Conservation (phyloP, 2,797 vertebrate genomes). For the Semaprochilodus insignis region DNA sequence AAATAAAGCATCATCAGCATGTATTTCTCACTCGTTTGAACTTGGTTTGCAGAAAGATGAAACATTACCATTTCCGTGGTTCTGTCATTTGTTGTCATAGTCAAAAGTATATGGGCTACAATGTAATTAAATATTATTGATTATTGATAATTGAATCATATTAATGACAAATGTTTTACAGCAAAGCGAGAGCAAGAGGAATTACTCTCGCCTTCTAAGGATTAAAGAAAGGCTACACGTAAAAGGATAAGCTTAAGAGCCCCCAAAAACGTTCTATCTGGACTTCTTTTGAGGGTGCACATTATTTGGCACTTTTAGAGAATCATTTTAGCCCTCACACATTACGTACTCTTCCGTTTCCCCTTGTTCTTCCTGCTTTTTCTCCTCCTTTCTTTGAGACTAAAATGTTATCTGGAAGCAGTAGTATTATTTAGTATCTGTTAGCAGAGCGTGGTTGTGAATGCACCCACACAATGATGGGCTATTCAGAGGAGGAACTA, state of each 20-base stretch:
- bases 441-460: not conserved
- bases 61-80: not conserved
- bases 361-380: slow-evolving; percentile 5
- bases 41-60: not conserved
- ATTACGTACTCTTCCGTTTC: not conserved
- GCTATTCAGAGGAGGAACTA: slow-evolving; percentile 21
- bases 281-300: not conserved
- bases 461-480: slow-evolving; percentile 29
- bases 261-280: not conserved
- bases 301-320: not conserved
- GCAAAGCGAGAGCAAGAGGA: not conserved
- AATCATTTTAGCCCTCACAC: not conserved
- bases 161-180: not conserved
- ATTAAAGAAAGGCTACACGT: not conserved
- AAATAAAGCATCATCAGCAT: not conserved
- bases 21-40: not conserved
- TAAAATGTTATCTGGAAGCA: slow-evolving; percentile 11
- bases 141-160: no score
- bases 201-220: not conserved
- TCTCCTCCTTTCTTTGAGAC: slow-evolving; percentile 15
- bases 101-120: no score
- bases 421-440: slow-evolving; percentile 22
- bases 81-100: not conserved
- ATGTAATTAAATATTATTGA: no score
- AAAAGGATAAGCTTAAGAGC: not conserved